A percentile compares a stretch with the other conserved stretches of the same genome.
Evolutionary conservation across 2,113 vertebrate genomes (phyloP).

Genomic region (Quiscalus mexicanus): DNA sequence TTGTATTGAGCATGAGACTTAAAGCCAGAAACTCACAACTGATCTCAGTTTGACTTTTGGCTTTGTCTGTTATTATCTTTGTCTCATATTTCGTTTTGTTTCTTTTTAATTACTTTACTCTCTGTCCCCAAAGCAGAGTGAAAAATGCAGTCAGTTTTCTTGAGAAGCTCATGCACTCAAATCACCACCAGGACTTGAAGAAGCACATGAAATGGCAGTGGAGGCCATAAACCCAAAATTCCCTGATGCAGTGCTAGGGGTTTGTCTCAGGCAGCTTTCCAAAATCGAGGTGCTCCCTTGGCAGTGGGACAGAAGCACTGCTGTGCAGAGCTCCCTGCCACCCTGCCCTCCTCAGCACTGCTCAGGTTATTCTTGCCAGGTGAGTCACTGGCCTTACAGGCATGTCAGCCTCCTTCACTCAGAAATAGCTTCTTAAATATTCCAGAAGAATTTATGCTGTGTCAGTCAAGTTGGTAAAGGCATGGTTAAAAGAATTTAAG

Average conservation of each 20-base stretch:
- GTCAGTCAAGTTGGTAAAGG: neutral
- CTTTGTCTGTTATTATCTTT: neutral
- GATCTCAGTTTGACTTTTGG: neutral
- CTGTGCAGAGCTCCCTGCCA: neutral
- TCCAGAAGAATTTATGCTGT: neutral
- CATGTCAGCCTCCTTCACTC: neutral
- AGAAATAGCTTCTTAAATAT: neutral
- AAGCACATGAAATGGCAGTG: neutral
- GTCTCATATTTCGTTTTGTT: neutral
- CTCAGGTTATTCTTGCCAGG: neutral
- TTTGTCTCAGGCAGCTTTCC: neutral
- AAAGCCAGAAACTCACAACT: neutral
- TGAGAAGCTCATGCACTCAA: neutral
- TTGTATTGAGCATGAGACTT: accelerated
- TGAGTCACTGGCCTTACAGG: constrained; percentile 14
- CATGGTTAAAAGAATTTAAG: neutral
- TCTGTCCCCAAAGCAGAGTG: neutral
- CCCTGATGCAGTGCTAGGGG: neutral
- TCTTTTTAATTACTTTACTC: neutral
- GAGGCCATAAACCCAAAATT: neutral
- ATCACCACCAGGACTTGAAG: neutral
- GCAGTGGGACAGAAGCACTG: neutral
- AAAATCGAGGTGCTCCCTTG: neutral
- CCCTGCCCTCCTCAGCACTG: neutral
- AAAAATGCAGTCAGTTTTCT: neutral